Evolutionary conservation across 2,888 invertebrate genomes (phyloP), one percentile per base, ranked within the genome.

Genomic region (Diaphora mendica): DNA sequence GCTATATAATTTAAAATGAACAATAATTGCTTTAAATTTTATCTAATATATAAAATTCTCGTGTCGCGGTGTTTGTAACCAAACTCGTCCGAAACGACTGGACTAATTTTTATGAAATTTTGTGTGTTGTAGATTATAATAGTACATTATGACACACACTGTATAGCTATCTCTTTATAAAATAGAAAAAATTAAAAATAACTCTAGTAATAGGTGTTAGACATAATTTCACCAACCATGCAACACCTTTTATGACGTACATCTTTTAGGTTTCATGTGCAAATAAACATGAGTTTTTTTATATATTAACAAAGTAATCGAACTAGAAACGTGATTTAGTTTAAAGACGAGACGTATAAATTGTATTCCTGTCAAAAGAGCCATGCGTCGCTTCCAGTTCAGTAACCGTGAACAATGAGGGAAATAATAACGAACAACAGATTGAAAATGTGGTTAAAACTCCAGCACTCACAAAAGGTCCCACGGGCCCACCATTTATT

Each of bases 391-490:
- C 75, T 77, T 74, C 78, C 79, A 81, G 76, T 76, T 77, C 74
- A 82, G 79, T 81, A 79, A 72, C 82, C 77, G 85, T 84, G 86
- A 88, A 92, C 88, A 92, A 91, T 90, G 85, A 85, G 84, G 76
- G 84, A 86, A 90, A 91, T 91, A 91, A 91, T 91, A 91, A 90
- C 84, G 87, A 87, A 90, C 88, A 90, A 89, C 91, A 91, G 90
- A 94, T 93, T 94, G 93, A 91, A 55, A 93, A 93, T 88, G 91
- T 86, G 93, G 91, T 93, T 91, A 88, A 90, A 92, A 91, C 90
- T 90, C 89, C 86, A 85, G 80, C 87, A 83, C 86, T 86, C 87
- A 91, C 91, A 91, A 92, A 91, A 90, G 91, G 91, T 91, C 93
- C 91, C 90, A 87, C 79, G 91, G 90, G 92, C 84, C 82, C 79